Base-by-base conservation (phyloP, 2,113 vertebrate species). In the Ophthalmolycus amberensis region DNA sequence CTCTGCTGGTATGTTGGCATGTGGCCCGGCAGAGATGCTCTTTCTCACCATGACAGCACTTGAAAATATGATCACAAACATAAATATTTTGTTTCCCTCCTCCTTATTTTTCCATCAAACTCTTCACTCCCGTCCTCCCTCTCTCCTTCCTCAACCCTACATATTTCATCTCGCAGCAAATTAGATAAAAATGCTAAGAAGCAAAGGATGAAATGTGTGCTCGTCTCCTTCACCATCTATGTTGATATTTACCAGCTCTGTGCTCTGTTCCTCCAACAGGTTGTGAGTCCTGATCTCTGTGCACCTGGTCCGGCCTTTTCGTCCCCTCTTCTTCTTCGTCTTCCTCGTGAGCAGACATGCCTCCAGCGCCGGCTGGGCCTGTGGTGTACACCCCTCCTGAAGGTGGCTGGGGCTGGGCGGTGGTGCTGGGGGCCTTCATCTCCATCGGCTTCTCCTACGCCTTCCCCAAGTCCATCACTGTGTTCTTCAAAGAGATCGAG, bases 401-500 rank as follows among this genome's bases (percentile, higher is more conserved):
- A 85, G 98, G 98, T 15, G 98, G 98, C 27, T 99, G 98, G 98
- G 98, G 98, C 12, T 99, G 98, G 98, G 97, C 95, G 0, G 97
- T 99, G 27, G 97, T 99, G 29, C 46, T 94, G 0, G 98, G 97
- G 25, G 97, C 98, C 83, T 99, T 99, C 92, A 97, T 99, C 92
- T 98, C 97, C 75, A 99, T 99, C 1, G 98, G 98, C 68, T 99
- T 99, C 93, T 99, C 98, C 71, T 99, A 99, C 1, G 98, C 98
- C 38, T 99, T 99, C 92, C 96, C 98, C 75, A 99, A 99, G 79
- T 99, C 98, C 79, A 99, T 99, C 94, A 99, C 97, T 0, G 98
- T 99, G 63, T 99, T 99, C 94, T 99, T 99, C 94, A 99, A 98
- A 89, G 98, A 99, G 79, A 99, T 99, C 0, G 97, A 99, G 92